Conservation (phyloP, 2,797 vertebrate species). For the Hippopotamyrus pictus region DNA sequence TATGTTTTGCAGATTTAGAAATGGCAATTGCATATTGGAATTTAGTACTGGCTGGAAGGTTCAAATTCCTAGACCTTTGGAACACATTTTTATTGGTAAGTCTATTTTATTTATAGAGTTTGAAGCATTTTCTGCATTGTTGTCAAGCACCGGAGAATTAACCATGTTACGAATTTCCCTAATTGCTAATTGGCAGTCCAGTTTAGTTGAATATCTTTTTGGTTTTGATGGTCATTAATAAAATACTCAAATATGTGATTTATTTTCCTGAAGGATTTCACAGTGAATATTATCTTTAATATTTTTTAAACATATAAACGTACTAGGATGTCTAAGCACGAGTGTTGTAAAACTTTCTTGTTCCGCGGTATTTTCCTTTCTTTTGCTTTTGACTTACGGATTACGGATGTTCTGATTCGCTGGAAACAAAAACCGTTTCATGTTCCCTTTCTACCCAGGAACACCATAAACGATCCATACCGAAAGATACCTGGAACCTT, state of each 20-base stretch:
- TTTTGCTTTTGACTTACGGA: background rate
- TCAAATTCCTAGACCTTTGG: constrained; percentile 98
- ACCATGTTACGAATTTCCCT: background rate
- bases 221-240: background rate
- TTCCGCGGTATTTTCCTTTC: background rate
- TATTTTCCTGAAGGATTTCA: background rate
- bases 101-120: constrained; percentile 27
- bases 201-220: background rate
- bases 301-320: background rate
- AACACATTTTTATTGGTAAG: constrained; percentile 96
- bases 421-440: background rate
- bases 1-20: constrained; percentile 78
- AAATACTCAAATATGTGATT: background rate
- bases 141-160: background rate
- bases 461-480: constrained; percentile 93
- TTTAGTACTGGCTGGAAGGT: constrained; percentile 86
- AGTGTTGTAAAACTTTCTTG: background rate
- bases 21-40: constrained; percentile 98
- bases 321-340: background rate
- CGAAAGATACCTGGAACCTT: constrained; percentile 96
- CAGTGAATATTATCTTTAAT: background rate
- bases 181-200: background rate
- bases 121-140: background rate
- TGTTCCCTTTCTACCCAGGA: constrained; percentile 51
- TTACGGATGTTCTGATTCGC: background rate